Conservation (phyloP, 2,888 invertebrate genomes). For the Caenorhabditis becei region DNA sequence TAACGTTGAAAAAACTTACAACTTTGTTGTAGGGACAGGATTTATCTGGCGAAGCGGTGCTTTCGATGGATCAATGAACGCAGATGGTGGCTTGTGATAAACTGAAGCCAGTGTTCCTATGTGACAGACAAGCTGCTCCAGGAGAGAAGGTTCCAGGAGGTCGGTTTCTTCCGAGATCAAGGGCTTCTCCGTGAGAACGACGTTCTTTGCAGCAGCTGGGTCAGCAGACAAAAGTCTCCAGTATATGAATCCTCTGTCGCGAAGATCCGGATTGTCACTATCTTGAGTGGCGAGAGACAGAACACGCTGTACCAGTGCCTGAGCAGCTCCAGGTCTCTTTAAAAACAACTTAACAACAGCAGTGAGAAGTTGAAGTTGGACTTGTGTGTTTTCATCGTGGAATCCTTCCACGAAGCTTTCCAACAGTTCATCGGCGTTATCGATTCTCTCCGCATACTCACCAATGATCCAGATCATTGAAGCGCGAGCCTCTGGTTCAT, state of each 20-base stretch:
- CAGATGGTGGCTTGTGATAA: slow-evolving; percentile 98
- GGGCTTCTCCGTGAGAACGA: slow-evolving; percentile 96
- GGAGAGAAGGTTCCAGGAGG: slow-evolving; percentile 87
- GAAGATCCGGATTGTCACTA: slow-evolving; percentile 97
- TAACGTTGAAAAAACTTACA: slow-evolving; percentile 29
- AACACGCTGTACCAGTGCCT: slow-evolving; percentile 96
- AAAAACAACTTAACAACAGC: slow-evolving; percentile 98
- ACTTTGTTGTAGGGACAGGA: slow-evolving; percentile 43
- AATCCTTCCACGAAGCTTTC: slow-evolving; percentile 99
- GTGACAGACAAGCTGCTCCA: slow-evolving; percentile 97
- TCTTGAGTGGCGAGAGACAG: slow-evolving; percentile 85
- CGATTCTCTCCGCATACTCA: slow-evolving; percentile 99
- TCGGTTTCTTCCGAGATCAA: slow-evolving; percentile 90
- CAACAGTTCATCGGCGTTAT: slow-evolving; percentile 97
- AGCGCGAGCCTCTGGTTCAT: slow-evolving; percentile 95
- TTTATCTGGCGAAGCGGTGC: slow-evolving; percentile 73
- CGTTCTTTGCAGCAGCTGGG: slow-evolving; percentile 99
- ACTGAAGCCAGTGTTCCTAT: slow-evolving; percentile 98
- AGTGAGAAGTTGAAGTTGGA: slow-evolving; percentile 94
- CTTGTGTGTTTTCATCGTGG: slow-evolving; percentile 95
- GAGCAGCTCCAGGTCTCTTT: slow-evolving; percentile 97
- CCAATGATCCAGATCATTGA: slow-evolving; percentile 93
- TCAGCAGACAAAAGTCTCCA: slow-evolving; percentile 98
- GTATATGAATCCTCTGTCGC: slow-evolving; percentile 99
- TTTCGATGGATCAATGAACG: slow-evolving; percentile 92